phyloP scores from a whole-genome alignment of 2,888 invertebrate genomes.

The Stegana nigrithorax region DNA sequence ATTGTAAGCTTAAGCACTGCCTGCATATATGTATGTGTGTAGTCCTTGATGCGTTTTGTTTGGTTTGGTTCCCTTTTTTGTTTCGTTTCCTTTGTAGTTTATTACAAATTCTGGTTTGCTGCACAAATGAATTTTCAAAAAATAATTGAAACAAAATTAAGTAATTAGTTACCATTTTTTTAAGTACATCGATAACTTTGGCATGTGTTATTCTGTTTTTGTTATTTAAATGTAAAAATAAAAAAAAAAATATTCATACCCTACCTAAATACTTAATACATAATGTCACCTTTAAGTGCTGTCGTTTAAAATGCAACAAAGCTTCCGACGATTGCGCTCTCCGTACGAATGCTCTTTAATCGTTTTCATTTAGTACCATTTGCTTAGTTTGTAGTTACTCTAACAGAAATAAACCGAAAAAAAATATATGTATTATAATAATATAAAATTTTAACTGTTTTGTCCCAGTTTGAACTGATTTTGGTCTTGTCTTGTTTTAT shows the following conservation, averaged over 20 bases:
- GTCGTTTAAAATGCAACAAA: too few relatives aligned
- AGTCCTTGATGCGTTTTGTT: too few relatives aligned
- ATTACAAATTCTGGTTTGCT: background rate
- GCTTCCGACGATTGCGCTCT: too few relatives aligned
- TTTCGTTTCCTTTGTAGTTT: slow-evolving; percentile 31
- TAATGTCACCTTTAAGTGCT: too few relatives aligned
- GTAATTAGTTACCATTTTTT: background rate
- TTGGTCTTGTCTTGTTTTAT: background rate
- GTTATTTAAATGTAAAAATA: too few relatives aligned
- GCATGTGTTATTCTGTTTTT: too few relatives aligned
- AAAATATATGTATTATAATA: background rate
- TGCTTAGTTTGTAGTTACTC: slow-evolving; percentile 4
- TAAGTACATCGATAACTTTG: too few relatives aligned
- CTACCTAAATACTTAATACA: too few relatives aligned
- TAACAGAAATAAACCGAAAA: background rate
- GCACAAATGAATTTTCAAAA: background rate
- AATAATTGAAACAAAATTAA: background rate
- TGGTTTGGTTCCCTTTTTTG: slow-evolving; percentile 14
- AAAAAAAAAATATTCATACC: too few relatives aligned
- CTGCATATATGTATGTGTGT: background rate
- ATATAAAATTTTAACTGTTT: background rate
- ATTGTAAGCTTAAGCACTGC: background rate
- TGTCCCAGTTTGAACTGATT: background rate
- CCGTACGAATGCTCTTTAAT: background rate
- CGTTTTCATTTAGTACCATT: background rate